Conservation (phyloP, 2,888 invertebrate species). For the Nomada hirtipes region DNA sequence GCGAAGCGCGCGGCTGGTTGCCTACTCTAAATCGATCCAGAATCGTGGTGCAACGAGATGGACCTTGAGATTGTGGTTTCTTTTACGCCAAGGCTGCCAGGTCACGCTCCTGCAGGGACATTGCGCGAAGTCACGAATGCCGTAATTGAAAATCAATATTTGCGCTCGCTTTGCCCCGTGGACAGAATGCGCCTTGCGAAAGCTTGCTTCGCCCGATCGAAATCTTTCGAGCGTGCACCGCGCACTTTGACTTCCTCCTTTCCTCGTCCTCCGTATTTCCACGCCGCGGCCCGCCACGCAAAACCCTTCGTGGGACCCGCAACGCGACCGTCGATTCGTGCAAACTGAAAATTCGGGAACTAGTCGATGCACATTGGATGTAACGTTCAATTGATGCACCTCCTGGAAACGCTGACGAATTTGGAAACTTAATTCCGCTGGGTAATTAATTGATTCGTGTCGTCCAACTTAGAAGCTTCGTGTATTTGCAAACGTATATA, state of each 20-base stretch:
- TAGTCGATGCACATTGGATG: not conserved
- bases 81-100: slow-evolving; percentile 79
- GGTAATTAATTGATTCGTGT: not conserved
- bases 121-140: slow-evolving; percentile 82
- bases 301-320: not conserved
- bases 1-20: slow-evolving; percentile 33
- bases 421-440: slow-evolving; percentile 1
- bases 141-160: slow-evolving; percentile 83
- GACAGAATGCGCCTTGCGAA: slow-evolving; percentile 44
- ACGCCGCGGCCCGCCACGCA: not conserved
- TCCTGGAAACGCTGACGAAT: not conserved
- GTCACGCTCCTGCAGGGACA: slow-evolving; percentile 74
- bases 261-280: not conserved
- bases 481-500: not conserved
- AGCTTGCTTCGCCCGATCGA: slow-evolving; percentile 66
- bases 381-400: not conserved
- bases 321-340: not conserved
- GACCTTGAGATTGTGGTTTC: slow-evolving; percentile 79
- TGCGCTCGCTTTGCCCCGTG: slow-evolving; percentile 73
- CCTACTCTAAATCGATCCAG: slow-evolving; percentile 59
- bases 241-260: not conserved
- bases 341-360: not conserved
- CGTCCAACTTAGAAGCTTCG: not conserved
- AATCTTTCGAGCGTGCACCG: slow-evolving; percentile 69
- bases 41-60: slow-evolving; percentile 73